Percentiles rank a stretch among this genome's conserved stretches.
phyloP scores from a whole-genome alignment of 2,113 vertebrate genomes.

The Alaudala cheleensis region DNA sequence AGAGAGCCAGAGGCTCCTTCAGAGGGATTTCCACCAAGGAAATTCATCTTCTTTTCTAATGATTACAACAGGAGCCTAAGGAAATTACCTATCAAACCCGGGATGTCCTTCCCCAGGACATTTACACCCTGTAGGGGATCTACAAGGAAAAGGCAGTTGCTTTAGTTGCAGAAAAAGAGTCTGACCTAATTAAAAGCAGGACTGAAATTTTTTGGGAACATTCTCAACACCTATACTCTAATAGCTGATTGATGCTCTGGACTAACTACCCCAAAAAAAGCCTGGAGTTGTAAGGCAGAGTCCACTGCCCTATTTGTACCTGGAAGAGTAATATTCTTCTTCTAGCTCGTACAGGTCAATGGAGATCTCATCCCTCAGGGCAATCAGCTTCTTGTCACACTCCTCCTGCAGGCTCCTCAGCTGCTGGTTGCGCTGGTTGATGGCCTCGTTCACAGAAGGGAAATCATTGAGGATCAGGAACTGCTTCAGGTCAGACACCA shows the following conservation, averaged over 20 bases:
- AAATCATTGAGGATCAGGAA: slow-evolving; percentile 98
- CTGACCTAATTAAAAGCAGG: neutral
- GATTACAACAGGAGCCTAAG: neutral
- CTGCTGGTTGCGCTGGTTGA: slow-evolving; percentile 94
- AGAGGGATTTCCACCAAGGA: neutral
- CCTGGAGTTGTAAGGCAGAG: neutral
- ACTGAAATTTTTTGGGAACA: neutral
- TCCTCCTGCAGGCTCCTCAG: slow-evolving; percentile 91
- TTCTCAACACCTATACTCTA: neutral
- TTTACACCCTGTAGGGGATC: neutral
- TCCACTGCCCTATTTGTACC: slow-evolving; percentile 91
- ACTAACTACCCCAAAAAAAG: neutral
- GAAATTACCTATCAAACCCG: neutral
- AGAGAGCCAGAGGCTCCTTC: neutral
- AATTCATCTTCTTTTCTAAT: neutral
- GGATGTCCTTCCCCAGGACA: neutral
- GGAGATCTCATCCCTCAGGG: slow-evolving; percentile 93
- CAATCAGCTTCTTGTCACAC: slow-evolving; percentile 93
- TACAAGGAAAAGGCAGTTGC: neutral
- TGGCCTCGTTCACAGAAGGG: slow-evolving; percentile 94
- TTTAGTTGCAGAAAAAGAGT: neutral
- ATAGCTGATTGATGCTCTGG: neutral
- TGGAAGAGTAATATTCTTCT: slow-evolving; percentile 99
- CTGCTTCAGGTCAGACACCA: slow-evolving; percentile 97
- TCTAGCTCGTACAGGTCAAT: slow-evolving; percentile 98